Conservation (phyloP, 2,113 vertebrate genomes). For the Gymnobelideus leadbeateri region DNA sequence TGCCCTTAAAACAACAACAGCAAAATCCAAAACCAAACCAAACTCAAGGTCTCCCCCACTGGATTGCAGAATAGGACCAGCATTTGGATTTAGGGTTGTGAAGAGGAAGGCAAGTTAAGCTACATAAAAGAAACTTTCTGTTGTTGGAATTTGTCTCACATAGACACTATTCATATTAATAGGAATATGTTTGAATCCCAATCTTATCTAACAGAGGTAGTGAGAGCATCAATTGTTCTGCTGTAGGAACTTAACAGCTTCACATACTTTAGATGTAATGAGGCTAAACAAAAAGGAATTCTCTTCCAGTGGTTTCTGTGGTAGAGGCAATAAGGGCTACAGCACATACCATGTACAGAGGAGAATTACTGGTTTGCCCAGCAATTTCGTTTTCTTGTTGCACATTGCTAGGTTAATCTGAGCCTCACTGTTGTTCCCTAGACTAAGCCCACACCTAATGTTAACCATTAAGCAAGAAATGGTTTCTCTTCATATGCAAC, state of each 20-base stretch:
- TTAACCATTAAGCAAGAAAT: constrained; percentile 51
- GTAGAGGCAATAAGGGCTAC: constrained; percentile 24
- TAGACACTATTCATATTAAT: constrained; percentile 26
- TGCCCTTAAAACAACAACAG: background rate
- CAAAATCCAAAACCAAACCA: too few species aligned
- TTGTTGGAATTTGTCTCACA: background rate
- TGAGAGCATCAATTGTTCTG: constrained; percentile 37
- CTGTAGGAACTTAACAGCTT: constrained; percentile 54
- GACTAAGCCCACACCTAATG: constrained; percentile 60
- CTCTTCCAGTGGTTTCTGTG: constrained; percentile 62
- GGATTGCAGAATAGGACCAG: background rate
- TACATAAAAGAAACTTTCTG: constrained; percentile 17
- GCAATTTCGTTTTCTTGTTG: background rate
- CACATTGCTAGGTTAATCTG: constrained; percentile 42
- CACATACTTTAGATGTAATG: constrained; percentile 69
- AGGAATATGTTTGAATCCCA: constrained; percentile 30
- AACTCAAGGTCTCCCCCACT: background rate
- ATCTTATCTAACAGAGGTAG: constrained; percentile 57
- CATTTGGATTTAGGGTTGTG: background rate
- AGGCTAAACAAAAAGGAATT: constrained; percentile 68
- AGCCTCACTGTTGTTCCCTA: constrained; percentile 52
- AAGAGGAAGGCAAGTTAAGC: background rate
- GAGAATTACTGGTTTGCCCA: constrained; percentile 42
- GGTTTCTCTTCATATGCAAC: constrained; percentile 65
- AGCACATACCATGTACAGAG: background rate